Evolutionary conservation across 2,888 invertebrate genomes (phyloP), one percentile per base, ranked within the genome.

Genomic region (Cosmorhoe ocellata): DNA sequence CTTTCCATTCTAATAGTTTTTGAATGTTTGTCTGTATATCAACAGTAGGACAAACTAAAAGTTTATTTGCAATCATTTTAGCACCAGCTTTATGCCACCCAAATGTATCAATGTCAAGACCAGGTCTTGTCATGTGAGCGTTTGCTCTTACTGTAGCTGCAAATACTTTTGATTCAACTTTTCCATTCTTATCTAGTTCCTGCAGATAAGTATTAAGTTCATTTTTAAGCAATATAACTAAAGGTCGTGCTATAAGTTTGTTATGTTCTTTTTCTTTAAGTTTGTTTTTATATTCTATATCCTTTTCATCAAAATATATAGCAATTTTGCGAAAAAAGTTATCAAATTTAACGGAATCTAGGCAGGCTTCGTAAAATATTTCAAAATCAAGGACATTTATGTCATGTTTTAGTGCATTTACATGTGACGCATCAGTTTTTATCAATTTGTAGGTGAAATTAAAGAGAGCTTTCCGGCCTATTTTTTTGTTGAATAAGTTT

Each of bases 351-450:
- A 30, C 24, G 0, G 44, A 31, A 1, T 64, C 39, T 6, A 75
- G 24, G 37, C 42, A 37, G 27, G 27, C 31, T 10, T 40, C 22
- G 26, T 52, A 31, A 10, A 52, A 52, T 6, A 36, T 13, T 8
- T 48, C 33, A 28, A 49, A 48, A 32, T 58, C 45, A 30, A 84
- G 61, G 1, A 76, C 53, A 2, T 49, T 40, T 1, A 63, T 51
- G 11, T 82, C 72, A 34, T 85, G 83, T 13, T 73, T 76, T 8
- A 86, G 53, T 0, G 69, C 80, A 51, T 86, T 86, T 0, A 79
- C 1, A 31, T 77, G 79, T 0, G 83, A 77, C 1, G 62, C 73
- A 31, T 77, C 68, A n/a, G 69, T 70, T 32, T 70, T 67, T 0
- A 64, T 61, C 0, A 79, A 49, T 3, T 57, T 50, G 38, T 81